A percentile compares a stretch with the other conserved stretches of the same genome.
Evolutionary conservation across 2,888 invertebrate genomes (phyloP).

Genomic region (Phanerotoma sp.): DNA sequence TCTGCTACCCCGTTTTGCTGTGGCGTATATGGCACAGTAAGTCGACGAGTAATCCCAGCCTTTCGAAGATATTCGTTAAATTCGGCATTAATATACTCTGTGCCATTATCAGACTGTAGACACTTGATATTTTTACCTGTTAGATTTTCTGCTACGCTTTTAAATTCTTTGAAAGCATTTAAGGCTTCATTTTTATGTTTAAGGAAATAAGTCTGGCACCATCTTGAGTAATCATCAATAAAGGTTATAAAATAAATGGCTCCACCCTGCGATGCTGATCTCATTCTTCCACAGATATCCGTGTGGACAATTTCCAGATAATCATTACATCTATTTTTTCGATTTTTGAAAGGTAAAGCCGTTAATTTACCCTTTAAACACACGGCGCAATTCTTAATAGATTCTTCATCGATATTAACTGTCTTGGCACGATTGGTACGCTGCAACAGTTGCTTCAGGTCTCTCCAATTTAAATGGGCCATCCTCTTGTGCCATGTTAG

Average conservation of each 20-base stretch:
- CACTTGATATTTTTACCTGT: slow-evolving; percentile 4
- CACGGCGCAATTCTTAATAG: slow-evolving; percentile 6
- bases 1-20: slow-evolving; percentile 36
- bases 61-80: slow-evolving; percentile 18
- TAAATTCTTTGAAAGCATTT: neutral
- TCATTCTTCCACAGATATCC: too few relatives aligned
- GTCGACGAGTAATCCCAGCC: slow-evolving; percentile 21
- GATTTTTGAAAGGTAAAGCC: slow-evolving; percentile 11
- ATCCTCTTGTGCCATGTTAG: neutral
- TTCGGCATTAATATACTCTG: neutral
- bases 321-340: too few relatives aligned
- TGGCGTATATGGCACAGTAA: slow-evolving; percentile 25
- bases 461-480: neutral
- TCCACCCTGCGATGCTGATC: too few relatives aligned
- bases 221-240: slow-evolving; percentile 15
- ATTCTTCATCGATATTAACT: slow-evolving; percentile 7
- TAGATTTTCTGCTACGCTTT: neutral
- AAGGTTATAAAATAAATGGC: neutral
- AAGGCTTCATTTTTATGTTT: slow-evolving; percentile 23
- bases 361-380: slow-evolving; percentile 19
- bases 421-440: too few relatives aligned
- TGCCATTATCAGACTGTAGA: slow-evolving; percentile 13
- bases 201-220: slow-evolving; percentile 26
- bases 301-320: too few relatives aligned
- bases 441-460: slow-evolving; percentile 15